A percentile compares a stretch with the other conserved stretches of the same genome.
phyloP scores from a whole-genome alignment of 2,888 invertebrate genomes.

The Noctua comes region DNA sequence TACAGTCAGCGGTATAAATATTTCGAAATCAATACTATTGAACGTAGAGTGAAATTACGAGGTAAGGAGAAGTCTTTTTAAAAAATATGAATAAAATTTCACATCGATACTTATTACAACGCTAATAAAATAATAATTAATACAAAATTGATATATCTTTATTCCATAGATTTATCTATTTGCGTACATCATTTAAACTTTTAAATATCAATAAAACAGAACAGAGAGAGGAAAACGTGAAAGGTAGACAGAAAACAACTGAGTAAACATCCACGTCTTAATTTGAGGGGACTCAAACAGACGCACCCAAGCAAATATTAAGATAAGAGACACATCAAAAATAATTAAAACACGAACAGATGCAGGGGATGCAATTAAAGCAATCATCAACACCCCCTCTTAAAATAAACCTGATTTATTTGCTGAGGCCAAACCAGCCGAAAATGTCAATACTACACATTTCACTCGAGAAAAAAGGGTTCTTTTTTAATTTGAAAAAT shows the following conservation, averaged over 20 bases:
- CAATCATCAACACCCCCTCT: constrained; percentile 58
- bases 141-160: not conserved
- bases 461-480: constrained; percentile 56
- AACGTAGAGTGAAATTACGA: not conserved
- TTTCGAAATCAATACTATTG: not conserved
- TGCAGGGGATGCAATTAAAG: constrained; percentile 59
- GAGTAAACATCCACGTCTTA: constrained; percentile 41
- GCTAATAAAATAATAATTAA: not conserved
- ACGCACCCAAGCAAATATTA: constrained; percentile 58
- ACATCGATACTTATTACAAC: not conserved
- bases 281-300: constrained; percentile 47
- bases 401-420: constrained; percentile 59
- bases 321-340: constrained; percentile 56
- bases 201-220: constrained; percentile 1
- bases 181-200: not conserved
- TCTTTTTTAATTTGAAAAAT: constrained; percentile 59
- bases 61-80: not conserved
- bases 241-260: constrained; percentile 38
- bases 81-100: not conserved
- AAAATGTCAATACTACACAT: constrained; percentile 62
- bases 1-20: not conserved
- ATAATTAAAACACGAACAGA: constrained; percentile 65
- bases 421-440: constrained; percentile 47
- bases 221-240: not conserved
- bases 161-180: not conserved